Conservation (phyloP, 2,888 invertebrate species). For the Lysandra coridon region DNA sequence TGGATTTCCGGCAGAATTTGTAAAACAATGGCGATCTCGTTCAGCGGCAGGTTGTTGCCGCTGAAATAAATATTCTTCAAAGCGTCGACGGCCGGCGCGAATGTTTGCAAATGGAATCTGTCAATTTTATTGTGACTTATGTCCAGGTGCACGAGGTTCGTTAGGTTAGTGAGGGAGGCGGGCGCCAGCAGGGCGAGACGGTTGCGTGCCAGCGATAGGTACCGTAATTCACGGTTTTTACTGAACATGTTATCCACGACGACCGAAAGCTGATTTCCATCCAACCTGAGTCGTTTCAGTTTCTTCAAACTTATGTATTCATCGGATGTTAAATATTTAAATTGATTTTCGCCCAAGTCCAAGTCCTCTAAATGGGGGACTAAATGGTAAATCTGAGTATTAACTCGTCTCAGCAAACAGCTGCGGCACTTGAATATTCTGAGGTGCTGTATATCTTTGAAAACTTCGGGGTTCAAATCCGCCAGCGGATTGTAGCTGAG, state of each 20-base stretch:
- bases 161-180: slow-evolving; percentile 86
- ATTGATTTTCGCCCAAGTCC: slow-evolving; percentile 88
- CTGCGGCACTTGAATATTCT: slow-evolving; percentile 85
- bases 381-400: slow-evolving; percentile 89
- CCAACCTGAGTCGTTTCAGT: slow-evolving; percentile 83
- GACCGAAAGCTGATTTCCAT: slow-evolving; percentile 89
- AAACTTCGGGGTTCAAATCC: slow-evolving; percentile 88
- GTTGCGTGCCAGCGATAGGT: slow-evolving; percentile 84
- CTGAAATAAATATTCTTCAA: slow-evolving; percentile 85
- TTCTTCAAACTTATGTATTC: slow-evolving; percentile 86
- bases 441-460: slow-evolving; percentile 87
- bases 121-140: slow-evolving; percentile 88
- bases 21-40: slow-evolving; percentile 79
- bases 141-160: slow-evolving; percentile 85
- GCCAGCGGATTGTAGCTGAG: slow-evolving; percentile 87
- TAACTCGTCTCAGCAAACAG: slow-evolving; percentile 86
- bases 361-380: slow-evolving; percentile 86
- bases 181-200: slow-evolving; percentile 87
- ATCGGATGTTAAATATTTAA: slow-evolving; percentile 86
- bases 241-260: slow-evolving; percentile 86
- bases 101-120: slow-evolving; percentile 82
- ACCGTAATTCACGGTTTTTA: slow-evolving; percentile 76
- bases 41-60: slow-evolving; percentile 82
- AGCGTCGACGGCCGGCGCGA: slow-evolving; percentile 82
- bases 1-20: slow-evolving; percentile 80